Conservation (phyloP, 1,140 invertebrate genomes). For the Caenorhabditis briggsae region DNA sequence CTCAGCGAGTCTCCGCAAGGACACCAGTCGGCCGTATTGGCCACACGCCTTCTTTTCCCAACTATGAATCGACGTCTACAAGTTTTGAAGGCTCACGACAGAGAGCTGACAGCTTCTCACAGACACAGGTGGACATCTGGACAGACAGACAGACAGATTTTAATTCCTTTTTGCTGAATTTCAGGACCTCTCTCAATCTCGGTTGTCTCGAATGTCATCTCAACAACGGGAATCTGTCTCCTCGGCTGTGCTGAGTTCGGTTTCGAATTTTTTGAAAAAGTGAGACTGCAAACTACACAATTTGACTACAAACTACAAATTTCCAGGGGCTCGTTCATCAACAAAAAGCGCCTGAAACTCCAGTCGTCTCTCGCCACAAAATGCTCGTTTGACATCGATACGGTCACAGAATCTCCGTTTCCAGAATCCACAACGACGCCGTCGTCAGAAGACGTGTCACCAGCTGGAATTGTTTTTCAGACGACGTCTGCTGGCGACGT, state of each 20-base stretch:
- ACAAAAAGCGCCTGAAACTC: slow-evolving; percentile 29
- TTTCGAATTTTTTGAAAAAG: slow-evolving; percentile 31
- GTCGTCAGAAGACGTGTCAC: background rate
- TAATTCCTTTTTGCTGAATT: background rate
- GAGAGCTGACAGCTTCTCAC: background rate
- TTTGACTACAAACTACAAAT: too few relatives aligned
- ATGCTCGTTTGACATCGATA: slow-evolving; percentile 30
- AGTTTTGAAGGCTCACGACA: slow-evolving; percentile 14
- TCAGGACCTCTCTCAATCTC: background rate
- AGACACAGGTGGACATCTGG: background rate
- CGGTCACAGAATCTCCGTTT: background rate
- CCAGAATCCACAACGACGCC: background rate
- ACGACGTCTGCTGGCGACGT: background rate
- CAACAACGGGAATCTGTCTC: slow-evolving; percentile 13
- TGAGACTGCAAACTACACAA: background rate
- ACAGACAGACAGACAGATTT: background rate
- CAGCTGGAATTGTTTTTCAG: background rate
- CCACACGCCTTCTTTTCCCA: background rate
- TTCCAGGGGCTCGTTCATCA: slow-evolving; percentile 36
- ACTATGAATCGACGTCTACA: slow-evolving; percentile 31
- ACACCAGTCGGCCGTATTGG: background rate
- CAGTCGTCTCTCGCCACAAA: slow-evolving; percentile 30
- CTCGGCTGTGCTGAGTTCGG: background rate
- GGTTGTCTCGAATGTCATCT: background rate
- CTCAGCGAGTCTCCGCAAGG: background rate